phyloP scores from a whole-genome alignment of 1,140 invertebrate species.

The Brachionus asplanchnoidis region DNA sequence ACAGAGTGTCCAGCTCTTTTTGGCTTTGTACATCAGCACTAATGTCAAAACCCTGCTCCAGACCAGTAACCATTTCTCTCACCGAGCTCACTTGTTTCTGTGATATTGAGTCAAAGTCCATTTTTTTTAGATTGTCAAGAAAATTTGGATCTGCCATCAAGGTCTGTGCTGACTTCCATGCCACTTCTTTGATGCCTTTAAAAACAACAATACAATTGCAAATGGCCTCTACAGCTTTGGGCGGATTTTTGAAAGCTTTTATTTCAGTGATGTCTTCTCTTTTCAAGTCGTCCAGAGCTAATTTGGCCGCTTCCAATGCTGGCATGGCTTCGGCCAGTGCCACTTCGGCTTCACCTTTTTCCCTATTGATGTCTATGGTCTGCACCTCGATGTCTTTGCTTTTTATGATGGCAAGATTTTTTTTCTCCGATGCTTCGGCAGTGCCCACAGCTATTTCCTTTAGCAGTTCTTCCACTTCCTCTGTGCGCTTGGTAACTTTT shows the following conservation, averaged over 20 bases:
- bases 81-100: not conserved
- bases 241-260: constrained; percentile 78
- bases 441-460: constrained; percentile 64
- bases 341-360: constrained; percentile 75
- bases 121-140: constrained; percentile 70
- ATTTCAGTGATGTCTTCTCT: constrained; percentile 87
- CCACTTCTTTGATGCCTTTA: constrained; percentile 72
- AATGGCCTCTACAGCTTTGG: constrained; percentile 75
- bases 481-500: constrained; percentile 69
- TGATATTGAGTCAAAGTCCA: constrained; percentile 76
- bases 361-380: constrained; percentile 68
- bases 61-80: not conserved
- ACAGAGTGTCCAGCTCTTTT: constrained; percentile 42
- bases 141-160: constrained; percentile 86
- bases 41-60: not conserved
- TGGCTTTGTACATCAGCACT: not conserved
- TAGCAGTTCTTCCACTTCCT: constrained; percentile 68
- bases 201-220: constrained; percentile 81
- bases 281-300: constrained; percentile 72
- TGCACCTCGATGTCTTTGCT: constrained; percentile 65
- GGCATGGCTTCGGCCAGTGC: constrained; percentile 72
- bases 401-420: constrained; percentile 49
- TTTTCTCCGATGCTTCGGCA: constrained; percentile 67
- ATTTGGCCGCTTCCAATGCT: constrained; percentile 70
- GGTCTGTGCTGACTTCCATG: constrained; percentile 79